Evolutionary conservation across 2,113 vertebrate species (phyloP), one percentile per base, ranked within the genome.

Genomic region (Helogale parvula): DNA sequence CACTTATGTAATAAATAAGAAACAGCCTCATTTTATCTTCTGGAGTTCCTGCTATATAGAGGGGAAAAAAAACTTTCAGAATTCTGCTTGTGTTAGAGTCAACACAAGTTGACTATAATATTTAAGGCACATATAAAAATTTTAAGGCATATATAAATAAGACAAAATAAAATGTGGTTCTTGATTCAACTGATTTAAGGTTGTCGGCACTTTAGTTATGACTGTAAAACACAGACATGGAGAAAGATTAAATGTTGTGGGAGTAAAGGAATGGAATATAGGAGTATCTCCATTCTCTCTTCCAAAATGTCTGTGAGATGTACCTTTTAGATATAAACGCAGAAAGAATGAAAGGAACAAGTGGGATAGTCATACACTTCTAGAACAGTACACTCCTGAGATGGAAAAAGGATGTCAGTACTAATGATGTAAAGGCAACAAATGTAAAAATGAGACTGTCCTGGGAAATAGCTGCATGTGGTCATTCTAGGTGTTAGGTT

Each of bases 21-120:
- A 99, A 99, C n/a, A 99, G 99, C 81, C 99, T 98, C 99, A 99
- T 99, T 98, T 99, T 99, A 98, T 99, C 99, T 97, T 99, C 99
- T n/a, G 99, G 99, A 57, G 99, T 99, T 97, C 99, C 99, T 0
- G 99, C 99, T 99, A 98, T 79, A 96, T 54, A 96, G 10, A 93
- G 57, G 60, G 97, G 97, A 76, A 93, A 69, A 33, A 94, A 90
- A 77, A 60, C 68, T 38, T 76, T 82, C 72, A 69, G 69, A 94
- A 94, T 83, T 97, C 77, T 88, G 14, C 45, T 47, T 95, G 12
- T 35, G 52, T 71, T 91, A 76, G 4, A 69, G 31, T 68, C 27
- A 93, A 90, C 3, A 88, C 16, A 94, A 47, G 76, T 77, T 17
- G 52, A 54, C 52, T 16, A 86, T 13, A 81, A 54, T 87, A 87